Conservation (phyloP, 1,140 invertebrate genomes). For the Heterodera schachtii region DNA sequence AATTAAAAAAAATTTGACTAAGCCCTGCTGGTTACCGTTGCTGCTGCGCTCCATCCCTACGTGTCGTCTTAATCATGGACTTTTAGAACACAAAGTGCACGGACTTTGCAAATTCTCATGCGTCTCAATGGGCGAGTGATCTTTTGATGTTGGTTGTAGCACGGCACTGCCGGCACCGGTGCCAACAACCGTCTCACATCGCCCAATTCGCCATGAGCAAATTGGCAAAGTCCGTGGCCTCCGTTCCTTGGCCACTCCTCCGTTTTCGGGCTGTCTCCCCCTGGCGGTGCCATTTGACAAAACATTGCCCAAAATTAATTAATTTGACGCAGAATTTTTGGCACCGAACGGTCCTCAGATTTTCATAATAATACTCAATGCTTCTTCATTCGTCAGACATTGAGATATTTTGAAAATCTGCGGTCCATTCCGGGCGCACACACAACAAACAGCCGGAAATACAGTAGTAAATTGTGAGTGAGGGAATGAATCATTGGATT, state of each 20-base stretch:
- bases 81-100: background rate
- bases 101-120: conserved; percentile 3
- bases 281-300: no score
- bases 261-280: no score
- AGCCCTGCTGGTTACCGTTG: no score
- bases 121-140: background rate
- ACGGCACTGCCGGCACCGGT: background rate
- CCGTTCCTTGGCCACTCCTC: background rate
- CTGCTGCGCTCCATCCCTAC: no score
- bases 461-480: no score
- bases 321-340: background rate
- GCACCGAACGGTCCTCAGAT: background rate
- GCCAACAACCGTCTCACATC: no score
- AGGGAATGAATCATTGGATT: no score
- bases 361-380: background rate
- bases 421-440: background rate
- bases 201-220: background rate
- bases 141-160: no score
- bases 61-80: no score
- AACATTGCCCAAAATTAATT: background rate
- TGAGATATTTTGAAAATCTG: conserved; percentile 1
- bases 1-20: no score
- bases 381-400: background rate
- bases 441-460: no score
- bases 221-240: background rate